Evolutionary conservation across 1,140 invertebrate species (phyloP).

Genomic region (Drosophila erecta): DNA sequence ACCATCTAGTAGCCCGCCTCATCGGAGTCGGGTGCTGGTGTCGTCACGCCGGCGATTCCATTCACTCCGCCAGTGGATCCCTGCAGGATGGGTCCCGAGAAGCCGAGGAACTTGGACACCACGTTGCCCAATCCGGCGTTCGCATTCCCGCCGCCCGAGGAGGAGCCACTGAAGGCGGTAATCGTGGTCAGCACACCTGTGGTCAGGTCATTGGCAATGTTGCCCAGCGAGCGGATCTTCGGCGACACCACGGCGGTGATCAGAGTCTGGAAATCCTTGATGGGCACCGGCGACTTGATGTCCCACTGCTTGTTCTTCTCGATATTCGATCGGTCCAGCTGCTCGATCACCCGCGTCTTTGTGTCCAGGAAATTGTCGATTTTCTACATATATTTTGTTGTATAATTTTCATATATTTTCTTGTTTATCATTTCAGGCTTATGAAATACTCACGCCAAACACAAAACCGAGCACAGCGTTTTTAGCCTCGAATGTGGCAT

Average conservation of each 20-base stretch:
- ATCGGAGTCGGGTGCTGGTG: conserved; percentile 72
- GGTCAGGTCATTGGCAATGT: conserved; percentile 86
- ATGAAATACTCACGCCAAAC: conserved; percentile 89
- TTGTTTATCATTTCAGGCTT: not conserved
- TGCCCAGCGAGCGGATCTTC: conserved; percentile 87
- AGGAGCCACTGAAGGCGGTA: conserved; percentile 79
- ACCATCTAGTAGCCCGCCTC: conserved; percentile 74
- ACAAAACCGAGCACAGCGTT: conserved; percentile 91
- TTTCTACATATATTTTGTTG: conserved; percentile 86
- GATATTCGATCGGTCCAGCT: conserved; percentile 89
- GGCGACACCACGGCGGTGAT: conserved; percentile 86
- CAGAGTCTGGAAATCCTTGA: conserved; percentile 84
- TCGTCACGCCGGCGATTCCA: conserved; percentile 65
- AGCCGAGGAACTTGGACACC: conserved; percentile 79
- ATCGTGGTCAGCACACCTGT: conserved; percentile 85
- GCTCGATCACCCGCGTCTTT: conserved; percentile 89
- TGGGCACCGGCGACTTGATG: conserved; percentile 87
- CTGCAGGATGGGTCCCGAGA: conserved; percentile 83
- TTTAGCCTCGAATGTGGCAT: conserved; percentile 89
- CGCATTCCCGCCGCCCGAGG: conserved; percentile 79
- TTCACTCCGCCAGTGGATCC: conserved; percentile 70
- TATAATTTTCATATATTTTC: not conserved
- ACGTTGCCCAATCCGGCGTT: conserved; percentile 82
- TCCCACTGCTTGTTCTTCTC: conserved; percentile 90
- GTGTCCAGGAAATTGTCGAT: conserved; percentile 91